Evolutionary conservation across 1,140 invertebrate species (phyloP).

Genomic region (Phthorimaea operculella): DNA sequence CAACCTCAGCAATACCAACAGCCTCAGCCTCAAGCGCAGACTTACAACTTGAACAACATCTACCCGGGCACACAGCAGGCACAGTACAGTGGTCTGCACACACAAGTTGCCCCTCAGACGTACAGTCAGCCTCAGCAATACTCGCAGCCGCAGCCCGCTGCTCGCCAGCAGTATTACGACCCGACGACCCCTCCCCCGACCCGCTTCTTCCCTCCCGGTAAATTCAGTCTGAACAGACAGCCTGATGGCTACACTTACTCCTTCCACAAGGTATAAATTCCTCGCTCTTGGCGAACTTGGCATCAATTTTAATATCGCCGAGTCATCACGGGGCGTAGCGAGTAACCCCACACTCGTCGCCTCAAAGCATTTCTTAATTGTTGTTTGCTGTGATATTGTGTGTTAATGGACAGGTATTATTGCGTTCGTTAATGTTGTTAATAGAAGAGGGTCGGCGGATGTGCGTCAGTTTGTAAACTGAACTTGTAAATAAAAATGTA

Average conservation of each 20-base stretch:
- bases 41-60: slow-evolving; percentile 56
- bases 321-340: slow-evolving; percentile 40
- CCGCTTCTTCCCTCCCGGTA: slow-evolving; percentile 83
- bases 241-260: slow-evolving; percentile 86
- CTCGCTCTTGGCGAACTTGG: slow-evolving; percentile 37
- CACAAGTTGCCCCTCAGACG: slow-evolving; percentile 19
- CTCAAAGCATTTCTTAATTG: slow-evolving; percentile 58
- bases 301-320: slow-evolving; percentile 50
- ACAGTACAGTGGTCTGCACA: slow-evolving; percentile 56
- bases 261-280: slow-evolving; percentile 73
- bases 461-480: slow-evolving; percentile 32
- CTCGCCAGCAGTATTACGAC: slow-evolving; percentile 62
- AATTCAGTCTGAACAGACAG: slow-evolving; percentile 83
- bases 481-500: slow-evolving; percentile 64
- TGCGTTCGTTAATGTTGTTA: slow-evolving; percentile 37
- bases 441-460: slow-evolving; percentile 25
- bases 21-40: slow-evolving; percentile 53
- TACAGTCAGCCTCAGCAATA: slow-evolving; percentile 46
- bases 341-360: slow-evolving; percentile 24
- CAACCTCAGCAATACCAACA: slow-evolving; percentile 50
- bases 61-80: slow-evolving; percentile 52
- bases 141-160: slow-evolving; percentile 28
- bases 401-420: slow-evolving; percentile 54
- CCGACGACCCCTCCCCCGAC: slow-evolving; percentile 75
- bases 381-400: slow-evolving; percentile 66